These are phyloP conservation scores for Semotilus atromaculatus DNA, from an alignment of 2,797 vertebrate species.

Conservation along the genomic window DNA sequence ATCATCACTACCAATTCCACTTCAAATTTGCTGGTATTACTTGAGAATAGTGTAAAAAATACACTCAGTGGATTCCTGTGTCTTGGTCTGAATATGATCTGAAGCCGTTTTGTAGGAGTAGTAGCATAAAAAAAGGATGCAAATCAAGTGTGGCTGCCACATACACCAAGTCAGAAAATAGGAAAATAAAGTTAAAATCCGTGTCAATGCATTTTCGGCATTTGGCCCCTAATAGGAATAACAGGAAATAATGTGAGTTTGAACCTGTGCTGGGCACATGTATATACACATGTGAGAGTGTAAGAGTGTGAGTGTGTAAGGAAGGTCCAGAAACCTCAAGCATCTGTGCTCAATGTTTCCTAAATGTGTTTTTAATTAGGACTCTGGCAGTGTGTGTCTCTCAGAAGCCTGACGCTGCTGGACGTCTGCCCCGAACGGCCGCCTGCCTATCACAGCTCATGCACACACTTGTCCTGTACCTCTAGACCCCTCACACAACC, in stretches of 20 bases:
- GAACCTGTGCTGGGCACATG: constrained; percentile 19
- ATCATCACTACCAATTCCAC: not conserved
- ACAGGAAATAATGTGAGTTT: constrained; percentile 23
- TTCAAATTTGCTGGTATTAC: not conserved
- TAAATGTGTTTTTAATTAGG: constrained; percentile 54
- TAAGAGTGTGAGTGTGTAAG: constrained; percentile 16
- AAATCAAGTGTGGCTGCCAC: not conserved
- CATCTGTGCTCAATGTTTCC: constrained; percentile 51
- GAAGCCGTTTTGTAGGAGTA: not conserved
- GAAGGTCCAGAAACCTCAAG: constrained; percentile 36
- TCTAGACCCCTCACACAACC: constrained; percentile 13
- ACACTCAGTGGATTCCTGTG: not conserved
- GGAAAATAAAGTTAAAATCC: constrained; percentile 11
- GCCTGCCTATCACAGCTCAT: not conserved
- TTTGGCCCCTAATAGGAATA: not conserved
- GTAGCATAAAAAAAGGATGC: not conserved
- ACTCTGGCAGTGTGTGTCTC: constrained; percentile 36
- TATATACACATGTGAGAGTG: constrained; percentile 6
- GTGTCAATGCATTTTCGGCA: not conserved
- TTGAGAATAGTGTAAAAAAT: not conserved
- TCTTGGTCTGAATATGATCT: not conserved
- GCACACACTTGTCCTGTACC: constrained; percentile 11
- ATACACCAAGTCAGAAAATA: not conserved
- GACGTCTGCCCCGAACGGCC: constrained; percentile 38
- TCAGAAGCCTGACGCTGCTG: constrained; percentile 52